Conservation (phyloP, 2,113 vertebrate species). For the Dinomys branickii region DNA sequence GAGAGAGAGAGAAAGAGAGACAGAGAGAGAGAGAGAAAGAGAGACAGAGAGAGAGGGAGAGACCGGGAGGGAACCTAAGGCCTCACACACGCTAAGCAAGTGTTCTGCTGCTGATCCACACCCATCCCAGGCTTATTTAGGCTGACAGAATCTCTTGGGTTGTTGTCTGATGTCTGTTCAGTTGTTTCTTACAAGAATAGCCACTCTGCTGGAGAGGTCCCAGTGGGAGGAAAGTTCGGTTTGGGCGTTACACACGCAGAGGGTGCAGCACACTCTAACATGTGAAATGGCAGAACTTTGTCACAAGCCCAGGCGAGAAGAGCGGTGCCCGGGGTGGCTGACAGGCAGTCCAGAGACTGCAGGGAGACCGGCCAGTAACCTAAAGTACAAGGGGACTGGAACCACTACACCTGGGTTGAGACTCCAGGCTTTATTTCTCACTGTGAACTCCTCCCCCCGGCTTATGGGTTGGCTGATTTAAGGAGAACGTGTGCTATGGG, state of each 20-base stretch:
- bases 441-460: background rate
- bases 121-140: background rate
- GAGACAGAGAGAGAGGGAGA: no score
- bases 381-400: fast-evolving
- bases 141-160: no score
- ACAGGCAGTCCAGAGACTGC: background rate
- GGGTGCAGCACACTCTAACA: background rate
- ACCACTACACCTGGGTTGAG: fast-evolving
- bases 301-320: background rate
- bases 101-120: background rate
- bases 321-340: fast-evolving
- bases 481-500: background rate
- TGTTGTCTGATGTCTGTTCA: background rate
- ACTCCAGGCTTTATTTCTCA: fast-evolving
- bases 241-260: background rate
- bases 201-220: background rate
- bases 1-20: no score
- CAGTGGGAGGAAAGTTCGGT: background rate
- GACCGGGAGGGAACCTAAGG: background rate
- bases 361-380: fast-evolving
- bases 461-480: background rate
- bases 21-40: no score
- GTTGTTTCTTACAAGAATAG: background rate
- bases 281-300: background rate
- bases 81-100: no score